A percentile compares a stretch with the other conserved stretches of the same genome.
phyloP scores from a whole-genome alignment of 2,797 vertebrate species.

The Crenichthys baileyi region DNA sequence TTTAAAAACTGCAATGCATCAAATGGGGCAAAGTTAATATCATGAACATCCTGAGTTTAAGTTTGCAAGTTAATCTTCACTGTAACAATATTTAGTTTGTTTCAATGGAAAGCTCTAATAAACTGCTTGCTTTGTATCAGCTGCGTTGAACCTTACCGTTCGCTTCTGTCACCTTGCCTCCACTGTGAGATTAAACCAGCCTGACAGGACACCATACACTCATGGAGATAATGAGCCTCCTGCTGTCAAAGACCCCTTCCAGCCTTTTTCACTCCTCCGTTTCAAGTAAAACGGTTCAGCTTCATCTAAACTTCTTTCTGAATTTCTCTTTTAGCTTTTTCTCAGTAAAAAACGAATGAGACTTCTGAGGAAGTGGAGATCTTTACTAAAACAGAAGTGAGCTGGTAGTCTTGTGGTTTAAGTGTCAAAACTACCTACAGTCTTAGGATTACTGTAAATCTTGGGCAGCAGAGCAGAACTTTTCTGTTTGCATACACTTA shows the following conservation, averaged over 20 bases:
- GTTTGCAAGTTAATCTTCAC: not conserved
- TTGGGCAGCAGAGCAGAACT: not conserved
- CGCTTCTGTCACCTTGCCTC: conserved; percentile 31
- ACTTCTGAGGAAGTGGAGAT: conserved; percentile 41
- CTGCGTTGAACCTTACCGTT: conserved; percentile 38
- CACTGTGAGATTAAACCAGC: conserved; percentile 19
- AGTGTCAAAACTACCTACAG: not conserved
- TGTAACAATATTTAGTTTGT: not conserved
- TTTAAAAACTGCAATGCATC: not conserved
- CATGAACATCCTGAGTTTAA: not conserved
- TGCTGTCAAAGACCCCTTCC: conserved; percentile 21
- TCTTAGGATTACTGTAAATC: not conserved
- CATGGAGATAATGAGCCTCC: conserved; percentile 39
- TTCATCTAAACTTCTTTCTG: conserved; percentile 16
- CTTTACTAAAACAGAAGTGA: conserved; percentile 18
- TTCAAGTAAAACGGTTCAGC: conserved; percentile 17
- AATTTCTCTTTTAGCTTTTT: conserved; percentile 1
- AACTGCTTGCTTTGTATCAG: conserved; percentile 23
- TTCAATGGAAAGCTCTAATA: conserved; percentile 3
- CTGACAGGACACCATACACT: conserved; percentile 48
- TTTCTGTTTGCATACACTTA: not conserved
- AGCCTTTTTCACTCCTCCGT: not conserved
- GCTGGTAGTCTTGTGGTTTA: not conserved
- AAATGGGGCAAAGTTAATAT: not conserved
- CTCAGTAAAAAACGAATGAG: not conserved